Evolutionary conservation across 2,888 invertebrate genomes (phyloP).

Genomic region (Pterostichus niger): DNA sequence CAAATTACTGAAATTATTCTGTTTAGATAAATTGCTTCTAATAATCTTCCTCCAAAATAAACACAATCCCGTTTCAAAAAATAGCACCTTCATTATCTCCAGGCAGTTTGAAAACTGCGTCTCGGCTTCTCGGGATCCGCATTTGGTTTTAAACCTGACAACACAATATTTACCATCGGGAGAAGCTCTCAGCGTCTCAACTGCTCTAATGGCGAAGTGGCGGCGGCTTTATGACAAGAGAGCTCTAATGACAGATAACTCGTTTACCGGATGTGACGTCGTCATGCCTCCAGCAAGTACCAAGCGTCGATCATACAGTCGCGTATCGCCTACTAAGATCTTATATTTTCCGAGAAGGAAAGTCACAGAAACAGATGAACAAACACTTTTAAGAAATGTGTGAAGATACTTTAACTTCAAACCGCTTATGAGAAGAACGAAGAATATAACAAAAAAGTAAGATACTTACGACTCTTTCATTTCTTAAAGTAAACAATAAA

Average conservation of each 20-base stretch:
- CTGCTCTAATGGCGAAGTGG: constrained; percentile 31
- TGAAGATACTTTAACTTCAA: not conserved
- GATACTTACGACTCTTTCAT: too few species aligned
- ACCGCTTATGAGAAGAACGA: not conserved
- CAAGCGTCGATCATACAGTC: not conserved
- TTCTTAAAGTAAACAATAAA: too few species aligned
- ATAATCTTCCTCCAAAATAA: constrained; percentile 5
- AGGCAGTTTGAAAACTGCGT: constrained; percentile 3
- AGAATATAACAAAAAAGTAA: not conserved
- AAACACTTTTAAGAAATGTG: constrained; percentile 1
- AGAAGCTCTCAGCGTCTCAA: constrained; percentile 21
- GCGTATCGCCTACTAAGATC: constrained; percentile 7
- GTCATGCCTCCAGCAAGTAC: constrained; percentile 38
- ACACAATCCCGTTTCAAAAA: constrained; percentile 1
- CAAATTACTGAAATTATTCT: constrained; percentile 10
- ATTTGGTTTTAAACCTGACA: constrained; percentile 16
- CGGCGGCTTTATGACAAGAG: constrained; percentile 33
- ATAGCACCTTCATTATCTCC: constrained; percentile 23
- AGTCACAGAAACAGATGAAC: constrained; percentile 12
- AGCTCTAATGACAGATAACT: constrained; percentile 61
- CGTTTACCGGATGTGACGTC: constrained; percentile 54
- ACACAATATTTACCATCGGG: constrained; percentile 31
- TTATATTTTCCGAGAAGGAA: constrained; percentile 2
- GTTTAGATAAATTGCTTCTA: not conserved
- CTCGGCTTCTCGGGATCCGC: not conserved